phyloP scores from a whole-genome alignment of 2,888 invertebrate genomes.

The Ceriagrion tenellum region DNA sequence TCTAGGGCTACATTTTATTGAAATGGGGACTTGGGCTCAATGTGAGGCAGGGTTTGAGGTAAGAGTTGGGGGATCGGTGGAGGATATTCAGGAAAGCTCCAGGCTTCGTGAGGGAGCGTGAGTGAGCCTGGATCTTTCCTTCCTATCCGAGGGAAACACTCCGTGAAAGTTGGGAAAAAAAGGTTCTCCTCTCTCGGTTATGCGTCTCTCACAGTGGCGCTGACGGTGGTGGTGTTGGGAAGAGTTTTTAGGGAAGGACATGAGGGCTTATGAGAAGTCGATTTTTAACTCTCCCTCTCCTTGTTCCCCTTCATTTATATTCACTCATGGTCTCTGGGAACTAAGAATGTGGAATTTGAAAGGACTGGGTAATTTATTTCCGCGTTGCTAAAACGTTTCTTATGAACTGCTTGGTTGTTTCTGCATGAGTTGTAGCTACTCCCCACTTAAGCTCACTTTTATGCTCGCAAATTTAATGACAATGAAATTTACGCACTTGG shows the following conservation, averaged over 20 bases:
- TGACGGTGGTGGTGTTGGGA: neutral
- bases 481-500: too few relatives aligned
- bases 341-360: neutral
- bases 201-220: neutral
- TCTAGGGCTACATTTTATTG: constrained; percentile 17
- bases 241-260: neutral
- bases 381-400: neutral
- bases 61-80: neutral
- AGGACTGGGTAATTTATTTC: neutral
- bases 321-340: neutral
- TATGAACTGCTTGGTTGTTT: neutral
- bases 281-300: neutral
- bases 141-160: neutral
- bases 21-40: neutral
- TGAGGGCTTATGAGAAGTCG: neutral
- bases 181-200: neutral
- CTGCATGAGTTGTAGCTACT: neutral
- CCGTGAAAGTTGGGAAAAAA: neutral
- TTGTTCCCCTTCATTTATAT: neutral
- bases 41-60: neutral
- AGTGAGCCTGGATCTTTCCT: neutral
- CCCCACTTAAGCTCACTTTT: neutral
- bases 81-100: neutral
- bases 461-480: too few relatives aligned
- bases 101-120: neutral